Percentiles rank a stretch among this genome's conserved stretches.
These are phyloP conservation scores for Isurus oxyrinchus DNA, from an alignment of 2,113 vertebrate species.

Conservation along the genomic window DNA sequence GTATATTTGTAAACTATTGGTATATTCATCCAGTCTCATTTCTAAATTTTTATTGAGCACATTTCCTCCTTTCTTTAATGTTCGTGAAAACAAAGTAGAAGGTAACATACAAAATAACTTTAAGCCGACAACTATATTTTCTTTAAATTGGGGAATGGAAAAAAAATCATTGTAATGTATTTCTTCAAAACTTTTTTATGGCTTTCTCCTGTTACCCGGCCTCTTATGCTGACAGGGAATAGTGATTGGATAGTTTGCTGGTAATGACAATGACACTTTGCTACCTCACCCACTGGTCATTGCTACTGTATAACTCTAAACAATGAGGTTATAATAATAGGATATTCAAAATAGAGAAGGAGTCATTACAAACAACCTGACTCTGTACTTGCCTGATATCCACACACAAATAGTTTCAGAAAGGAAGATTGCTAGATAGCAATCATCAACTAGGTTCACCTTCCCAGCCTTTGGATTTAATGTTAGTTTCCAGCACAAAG, in stretches of 20 bases:
- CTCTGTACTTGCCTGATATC: neutral
- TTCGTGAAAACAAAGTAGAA: neutral
- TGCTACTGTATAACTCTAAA: neutral
- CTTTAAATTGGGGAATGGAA: neutral
- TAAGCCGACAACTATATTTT: neutral
- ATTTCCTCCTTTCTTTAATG: neutral
- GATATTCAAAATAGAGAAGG: neutral
- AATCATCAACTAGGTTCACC: neutral
- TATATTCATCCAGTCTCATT: neutral
- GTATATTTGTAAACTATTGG: neutral
- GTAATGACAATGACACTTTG: neutral
- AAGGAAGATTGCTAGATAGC: neutral
- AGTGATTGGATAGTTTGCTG: neutral
- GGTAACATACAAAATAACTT: neutral
- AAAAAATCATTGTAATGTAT: neutral
- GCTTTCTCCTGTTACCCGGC: neutral
- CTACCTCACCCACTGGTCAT: neutral
- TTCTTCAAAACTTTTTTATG: neutral
- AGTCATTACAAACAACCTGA: neutral
- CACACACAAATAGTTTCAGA: neutral
- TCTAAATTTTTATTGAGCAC: neutral
- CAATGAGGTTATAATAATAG: neutral
- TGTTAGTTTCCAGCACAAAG: neutral
- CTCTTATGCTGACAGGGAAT: neutral
- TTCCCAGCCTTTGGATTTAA: neutral